Base-by-base conservation (phyloP, 2,113 vertebrate genomes). In the Pseudopodoces humilis region DNA sequence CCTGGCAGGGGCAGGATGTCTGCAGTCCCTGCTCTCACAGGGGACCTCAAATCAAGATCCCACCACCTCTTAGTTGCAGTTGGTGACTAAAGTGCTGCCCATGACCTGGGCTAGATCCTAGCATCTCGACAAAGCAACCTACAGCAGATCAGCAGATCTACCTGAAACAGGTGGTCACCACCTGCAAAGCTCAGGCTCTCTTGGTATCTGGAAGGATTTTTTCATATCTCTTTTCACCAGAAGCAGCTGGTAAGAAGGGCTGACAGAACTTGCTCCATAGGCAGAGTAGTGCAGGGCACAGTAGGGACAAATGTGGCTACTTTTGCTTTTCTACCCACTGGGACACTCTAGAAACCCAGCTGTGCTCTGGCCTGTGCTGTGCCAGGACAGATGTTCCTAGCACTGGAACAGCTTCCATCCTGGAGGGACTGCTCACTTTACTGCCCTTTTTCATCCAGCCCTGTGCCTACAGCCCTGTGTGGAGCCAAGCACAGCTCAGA, bases 381-480 rank as follows among this genome's bases (percentile, higher is more conserved):
- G 49, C 27, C 41, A 58, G 13, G 25, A 11, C 4, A 60, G 30
- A 22, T n/a, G 21, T 47, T 72, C 33, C 64, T 30, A 56, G 39
- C 3, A 7, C 27, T 31, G 35, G 10, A 86, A 30, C 39, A 69
- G 25, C 55, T 56, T 43, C 21, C 11, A 15, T n/a, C 69, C 31
- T 28, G 14, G 24, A 75, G 7, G 35, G 15, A 79, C 6, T 8
- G 13, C 24, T 49, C 46, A 33, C 0, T 1, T 46, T 58, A 55
- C 1, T 31, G 59, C 17, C 24, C 21, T 62, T 68, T 35, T n/a
- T 23, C 58, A 63, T 13, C 25, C 20, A 59, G 9, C 9, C 12
- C 12, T 0, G 0, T 24, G 39, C 43, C 60, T n/a, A 20, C 3
- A 78, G 33, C 12, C 47, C 19, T 24, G 16, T 0, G 0, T 23